Percentiles rank a stretch among this genome's conserved stretches.
These are phyloP conservation scores for Cotesia glomerata DNA, from an alignment of 1,140 invertebrate genomes.

Conservation along the genomic window DNA sequence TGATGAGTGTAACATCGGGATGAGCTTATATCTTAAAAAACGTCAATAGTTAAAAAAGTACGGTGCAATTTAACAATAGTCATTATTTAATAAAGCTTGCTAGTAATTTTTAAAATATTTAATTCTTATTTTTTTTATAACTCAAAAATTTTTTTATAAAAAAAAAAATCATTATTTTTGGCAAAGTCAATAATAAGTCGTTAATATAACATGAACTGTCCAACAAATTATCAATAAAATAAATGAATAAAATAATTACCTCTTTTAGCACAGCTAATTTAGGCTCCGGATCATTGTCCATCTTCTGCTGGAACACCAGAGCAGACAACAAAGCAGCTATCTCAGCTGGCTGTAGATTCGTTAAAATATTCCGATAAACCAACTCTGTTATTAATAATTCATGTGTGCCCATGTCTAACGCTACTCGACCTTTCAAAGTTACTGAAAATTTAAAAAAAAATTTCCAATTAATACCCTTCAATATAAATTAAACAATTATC, in stretches of 20 bases:
- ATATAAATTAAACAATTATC: constrained; percentile 1
- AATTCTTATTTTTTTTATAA: too few species aligned
- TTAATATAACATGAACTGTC: too few species aligned
- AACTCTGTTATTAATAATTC: constrained; percentile 96
- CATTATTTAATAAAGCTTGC: too few species aligned
- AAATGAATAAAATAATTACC: constrained; percentile 33
- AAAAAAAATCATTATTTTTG: too few species aligned
- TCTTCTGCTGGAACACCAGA: constrained; percentile 89
- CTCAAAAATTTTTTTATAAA: too few species aligned
- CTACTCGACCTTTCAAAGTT: constrained; percentile 89
- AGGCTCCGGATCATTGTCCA: constrained; percentile 51
- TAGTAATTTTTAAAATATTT: too few species aligned
- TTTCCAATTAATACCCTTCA: neutral
- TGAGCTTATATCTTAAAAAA: too few species aligned
- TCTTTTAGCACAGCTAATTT: constrained; percentile 42
- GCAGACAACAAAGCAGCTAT: constrained; percentile 92
- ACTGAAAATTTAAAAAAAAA: constrained; percentile 61
- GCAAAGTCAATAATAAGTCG: too few species aligned
- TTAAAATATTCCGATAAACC: constrained; percentile 91
- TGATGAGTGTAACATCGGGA: too few species aligned
- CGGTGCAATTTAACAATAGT: too few species aligned
- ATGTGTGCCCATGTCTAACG: constrained; percentile 93
- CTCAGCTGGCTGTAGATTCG: constrained; percentile 83
- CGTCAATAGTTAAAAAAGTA: too few species aligned
- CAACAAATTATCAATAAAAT: neutral